These are phyloP conservation scores for Dorcus parallelipipedus DNA, from an alignment of 2,888 invertebrate species.

Conservation along the genomic window DNA sequence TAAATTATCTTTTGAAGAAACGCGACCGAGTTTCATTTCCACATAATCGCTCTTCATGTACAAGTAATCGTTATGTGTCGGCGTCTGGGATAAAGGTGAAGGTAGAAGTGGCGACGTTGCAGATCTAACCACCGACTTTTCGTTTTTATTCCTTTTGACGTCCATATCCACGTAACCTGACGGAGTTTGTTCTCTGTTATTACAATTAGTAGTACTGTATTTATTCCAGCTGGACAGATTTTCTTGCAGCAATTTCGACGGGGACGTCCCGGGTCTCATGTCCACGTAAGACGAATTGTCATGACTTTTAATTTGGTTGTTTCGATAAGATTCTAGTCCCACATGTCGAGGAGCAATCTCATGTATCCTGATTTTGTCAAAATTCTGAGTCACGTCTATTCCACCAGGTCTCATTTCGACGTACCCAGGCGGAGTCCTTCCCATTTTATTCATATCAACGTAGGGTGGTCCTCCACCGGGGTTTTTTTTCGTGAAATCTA, in stretches of 20 bases:
- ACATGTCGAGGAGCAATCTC: not conserved
- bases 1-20: too few relatives aligned
- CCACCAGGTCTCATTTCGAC: constrained; percentile 49
- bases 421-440: constrained; percentile 45
- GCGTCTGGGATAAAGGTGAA: constrained; percentile 12
- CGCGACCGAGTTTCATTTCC: not conserved
- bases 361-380: not conserved
- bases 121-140: not conserved
- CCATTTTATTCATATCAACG: constrained; percentile 58
- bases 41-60: constrained; percentile 39
- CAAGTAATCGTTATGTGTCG: constrained; percentile 40
- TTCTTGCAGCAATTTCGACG: constrained; percentile 9
- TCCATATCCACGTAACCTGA: constrained; percentile 54
- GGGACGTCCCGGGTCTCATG: constrained; percentile 35
- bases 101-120: constrained; percentile 5
- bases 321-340: constrained; percentile 45
- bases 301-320: constrained; percentile 44
- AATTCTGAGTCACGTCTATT: constrained; percentile 8
- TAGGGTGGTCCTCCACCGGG: constrained; percentile 46
- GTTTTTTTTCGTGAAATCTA: constrained; percentile 59
- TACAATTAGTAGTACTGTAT: constrained; percentile 6
- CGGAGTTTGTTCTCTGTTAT: constrained; percentile 20
- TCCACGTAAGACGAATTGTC: constrained; percentile 28
- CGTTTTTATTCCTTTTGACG: constrained; percentile 34
- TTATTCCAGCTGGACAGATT: not conserved